Evolutionary conservation across 2,888 invertebrate genomes (phyloP).

Genomic region (Himalopsyche tibetana): DNA sequence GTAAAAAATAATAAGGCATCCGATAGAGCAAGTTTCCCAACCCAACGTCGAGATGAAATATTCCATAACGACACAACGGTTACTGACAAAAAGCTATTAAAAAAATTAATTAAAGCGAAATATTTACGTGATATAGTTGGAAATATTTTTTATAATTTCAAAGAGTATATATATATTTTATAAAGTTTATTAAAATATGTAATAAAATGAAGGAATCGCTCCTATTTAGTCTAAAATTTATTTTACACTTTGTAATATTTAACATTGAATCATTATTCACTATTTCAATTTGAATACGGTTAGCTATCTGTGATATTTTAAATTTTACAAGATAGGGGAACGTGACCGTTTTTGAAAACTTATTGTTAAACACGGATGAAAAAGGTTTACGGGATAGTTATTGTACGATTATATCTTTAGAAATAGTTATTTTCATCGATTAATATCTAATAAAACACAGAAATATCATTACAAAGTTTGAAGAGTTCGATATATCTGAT

Average conservation of each 20-base stretch:
- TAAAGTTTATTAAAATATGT: not conserved
- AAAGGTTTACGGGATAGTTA: not conserved
- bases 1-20: not conserved
- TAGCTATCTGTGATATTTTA: not conserved
- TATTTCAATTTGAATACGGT: not conserved
- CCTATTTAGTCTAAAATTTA: not conserved
- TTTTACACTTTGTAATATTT: not conserved
- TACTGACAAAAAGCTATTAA: not conserved
- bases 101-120: not conserved
- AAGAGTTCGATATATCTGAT: not conserved
- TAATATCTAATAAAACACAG: not conserved
- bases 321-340: not conserved
- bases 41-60: not conserved
- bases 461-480: not conserved
- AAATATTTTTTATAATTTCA: slow-evolving; percentile 19
- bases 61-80: not conserved
- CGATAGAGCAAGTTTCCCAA: not conserved
- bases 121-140: not conserved
- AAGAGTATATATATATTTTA: slow-evolving; percentile 10
- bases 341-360: not conserved
- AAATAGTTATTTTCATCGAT: not conserved
- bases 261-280: not conserved
- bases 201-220: not conserved
- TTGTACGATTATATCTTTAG: not conserved
- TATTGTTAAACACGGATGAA: not conserved